Percentiles rank a stretch among this genome's conserved stretches.
Evolutionary conservation across 2,797 vertebrate genomes (phyloP).

Genomic region (Rhabdophis nuchalis): DNA sequence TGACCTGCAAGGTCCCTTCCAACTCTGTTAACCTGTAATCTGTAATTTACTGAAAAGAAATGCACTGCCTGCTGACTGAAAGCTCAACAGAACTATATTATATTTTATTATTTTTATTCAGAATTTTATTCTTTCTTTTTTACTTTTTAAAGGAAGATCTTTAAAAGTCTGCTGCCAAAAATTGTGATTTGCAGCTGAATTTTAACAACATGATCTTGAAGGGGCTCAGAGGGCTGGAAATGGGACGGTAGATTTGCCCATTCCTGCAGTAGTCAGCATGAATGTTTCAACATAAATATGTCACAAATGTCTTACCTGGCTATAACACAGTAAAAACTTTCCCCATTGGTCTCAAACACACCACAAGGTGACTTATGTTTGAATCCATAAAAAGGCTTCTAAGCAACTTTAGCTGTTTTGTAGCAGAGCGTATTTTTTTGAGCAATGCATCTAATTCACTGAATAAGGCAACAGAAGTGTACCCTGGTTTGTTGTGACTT

Average conservation of each 20-base stretch:
- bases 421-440: constrained; percentile 53
- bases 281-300: constrained; percentile 49
- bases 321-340: constrained; percentile 57
- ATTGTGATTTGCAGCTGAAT: not conserved
- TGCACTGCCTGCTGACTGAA: not conserved
- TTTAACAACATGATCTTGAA: not conserved
- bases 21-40: no score
- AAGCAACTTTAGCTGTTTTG: constrained; percentile 63
- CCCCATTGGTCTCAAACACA: constrained; percentile 53
- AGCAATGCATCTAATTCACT: constrained; percentile 28
- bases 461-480: constrained; percentile 50
- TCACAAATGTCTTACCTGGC: constrained; percentile 50
- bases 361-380: constrained; percentile 52
- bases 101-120: not conserved
- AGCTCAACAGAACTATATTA: not conserved
- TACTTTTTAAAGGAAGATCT: not conserved
- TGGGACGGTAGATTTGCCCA: not conserved
- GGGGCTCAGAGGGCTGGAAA: not conserved
- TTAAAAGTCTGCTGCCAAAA: not conserved
- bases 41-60: not conserved
- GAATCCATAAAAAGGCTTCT: constrained; percentile 60
- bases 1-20: no score
- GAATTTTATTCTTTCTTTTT: not conserved
- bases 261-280: not conserved
- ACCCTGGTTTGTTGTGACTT: constrained; percentile 52